A percentile compares a stretch with the other conserved stretches of the same genome.
Conservation (phyloP, 2,888 invertebrate genomes). For the Chrysolina americana region DNA sequence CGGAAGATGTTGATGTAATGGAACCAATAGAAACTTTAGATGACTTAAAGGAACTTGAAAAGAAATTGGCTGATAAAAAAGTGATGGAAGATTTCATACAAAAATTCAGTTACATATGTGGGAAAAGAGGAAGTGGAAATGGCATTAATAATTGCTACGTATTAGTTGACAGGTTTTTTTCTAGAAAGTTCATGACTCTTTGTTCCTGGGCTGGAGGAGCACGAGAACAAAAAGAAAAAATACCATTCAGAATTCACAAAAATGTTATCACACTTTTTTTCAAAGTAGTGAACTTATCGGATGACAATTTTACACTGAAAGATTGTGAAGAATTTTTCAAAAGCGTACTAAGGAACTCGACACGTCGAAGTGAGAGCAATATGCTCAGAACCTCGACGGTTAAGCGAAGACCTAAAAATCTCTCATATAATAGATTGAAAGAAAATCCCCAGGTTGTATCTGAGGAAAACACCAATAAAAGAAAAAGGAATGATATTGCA, state of each 20-base stretch:
- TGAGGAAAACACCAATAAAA: too few relatives aligned
- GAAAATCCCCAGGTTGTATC: too few relatives aligned
- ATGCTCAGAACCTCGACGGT: too few relatives aligned
- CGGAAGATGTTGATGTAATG: too few relatives aligned
- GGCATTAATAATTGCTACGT: slow-evolving; percentile 44
- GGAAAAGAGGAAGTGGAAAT: slow-evolving; percentile 36
- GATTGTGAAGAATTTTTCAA: slow-evolving; percentile 49
- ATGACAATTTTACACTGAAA: slow-evolving; percentile 41
- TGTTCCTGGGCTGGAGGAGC: slow-evolving; percentile 50
- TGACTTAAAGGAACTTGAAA: too few relatives aligned
- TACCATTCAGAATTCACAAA: slow-evolving; percentile 47
- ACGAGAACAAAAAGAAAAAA: slow-evolving; percentile 44
- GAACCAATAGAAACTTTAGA: too few relatives aligned
- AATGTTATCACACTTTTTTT: slow-evolving; percentile 46
- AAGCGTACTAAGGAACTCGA: slow-evolving; percentile 41
- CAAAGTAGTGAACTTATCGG: slow-evolving; percentile 34
- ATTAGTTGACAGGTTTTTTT: slow-evolving; percentile 46
- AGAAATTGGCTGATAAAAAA: too few relatives aligned
- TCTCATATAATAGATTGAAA: too few relatives aligned
- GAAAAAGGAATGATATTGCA: too few relatives aligned
- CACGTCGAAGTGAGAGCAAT: slow-evolving; percentile 27
- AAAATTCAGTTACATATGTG: slow-evolving; percentile 25
- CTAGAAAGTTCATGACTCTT: slow-evolving; percentile 47
- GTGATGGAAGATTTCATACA: too few relatives aligned
- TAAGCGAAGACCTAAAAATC: too few relatives aligned